A percentile compares a stretch with the other conserved stretches of the same genome.
Evolutionary conservation across 2,888 invertebrate genomes (phyloP).

Genomic region (Lepidochitona cinerea): DNA sequence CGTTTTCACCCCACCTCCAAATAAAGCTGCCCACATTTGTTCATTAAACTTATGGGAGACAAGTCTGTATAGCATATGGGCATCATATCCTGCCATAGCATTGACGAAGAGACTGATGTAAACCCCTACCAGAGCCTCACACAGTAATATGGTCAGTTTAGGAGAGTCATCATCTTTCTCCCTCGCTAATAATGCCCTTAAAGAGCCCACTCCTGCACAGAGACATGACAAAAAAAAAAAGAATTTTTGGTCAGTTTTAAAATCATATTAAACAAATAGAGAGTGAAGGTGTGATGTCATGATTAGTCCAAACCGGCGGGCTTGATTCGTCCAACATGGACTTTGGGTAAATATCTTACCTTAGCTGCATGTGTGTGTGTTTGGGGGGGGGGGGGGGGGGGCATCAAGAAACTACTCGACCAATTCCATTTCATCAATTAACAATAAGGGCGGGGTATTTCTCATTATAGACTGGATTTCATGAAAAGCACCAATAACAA

Average conservation of each 20-base stretch:
- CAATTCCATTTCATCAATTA: no score
- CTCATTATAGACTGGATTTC: no score
- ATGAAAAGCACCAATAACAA: no score
- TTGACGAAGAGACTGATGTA: slow-evolving; percentile 93
- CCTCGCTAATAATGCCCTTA: slow-evolving; percentile 89
- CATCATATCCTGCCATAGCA: slow-evolving; percentile 93
- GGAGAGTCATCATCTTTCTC: slow-evolving; percentile 97
- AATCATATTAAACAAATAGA: no score
- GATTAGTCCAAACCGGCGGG: no score
- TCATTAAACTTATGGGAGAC: slow-evolving; percentile 86
- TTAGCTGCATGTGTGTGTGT: no score
- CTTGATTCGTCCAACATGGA: no score
- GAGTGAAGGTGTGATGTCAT: no score
- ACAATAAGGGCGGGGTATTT: no score
- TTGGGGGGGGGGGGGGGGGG: no score
- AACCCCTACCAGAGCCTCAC: slow-evolving; percentile 94
- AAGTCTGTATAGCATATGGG: slow-evolving; percentile 84
- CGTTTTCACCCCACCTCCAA: slow-evolving; percentile 73
- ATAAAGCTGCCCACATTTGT: slow-evolving; percentile 78
- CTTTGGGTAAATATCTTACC: no score
- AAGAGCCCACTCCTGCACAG: slow-evolving; percentile 85
- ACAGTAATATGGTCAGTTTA: slow-evolving; percentile 88
- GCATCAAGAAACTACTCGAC: no score
- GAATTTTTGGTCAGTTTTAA: not conserved
- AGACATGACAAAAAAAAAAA: not conserved